A percentile compares a stretch with the other conserved stretches of the same genome.
These are phyloP conservation scores for Cyprinodon tularosa DNA, from an alignment of 2,113 vertebrate species.

Conservation along the genomic window DNA sequence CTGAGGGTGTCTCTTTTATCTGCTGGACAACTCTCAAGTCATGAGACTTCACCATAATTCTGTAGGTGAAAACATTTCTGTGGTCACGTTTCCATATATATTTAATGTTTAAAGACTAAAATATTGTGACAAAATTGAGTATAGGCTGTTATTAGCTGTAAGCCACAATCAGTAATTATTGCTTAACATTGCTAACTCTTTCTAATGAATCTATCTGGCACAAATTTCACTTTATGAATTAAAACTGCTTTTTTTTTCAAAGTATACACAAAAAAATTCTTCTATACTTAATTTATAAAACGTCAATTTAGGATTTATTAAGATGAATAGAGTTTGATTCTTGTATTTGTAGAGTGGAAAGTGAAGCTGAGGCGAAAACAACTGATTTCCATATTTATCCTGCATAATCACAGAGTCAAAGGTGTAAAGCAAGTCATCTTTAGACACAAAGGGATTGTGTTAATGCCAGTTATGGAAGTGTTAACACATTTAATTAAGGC, in stretches of 20 bases:
- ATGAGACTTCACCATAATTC: neutral
- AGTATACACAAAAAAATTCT: neutral
- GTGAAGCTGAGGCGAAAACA: neutral
- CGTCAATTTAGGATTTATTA: neutral
- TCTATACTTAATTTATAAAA: neutral
- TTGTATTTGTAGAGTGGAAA: neutral
- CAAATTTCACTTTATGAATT: neutral
- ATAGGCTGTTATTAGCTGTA: neutral
- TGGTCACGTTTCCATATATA: neutral
- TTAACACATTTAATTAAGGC: slow-evolving; percentile 31
- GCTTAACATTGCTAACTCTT: neutral
- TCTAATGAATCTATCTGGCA: neutral
- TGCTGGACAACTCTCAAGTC: neutral
- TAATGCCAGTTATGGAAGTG: neutral
- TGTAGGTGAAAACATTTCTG: neutral
- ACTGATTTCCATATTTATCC: neutral
- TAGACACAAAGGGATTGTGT: neutral
- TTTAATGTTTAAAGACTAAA: neutral
- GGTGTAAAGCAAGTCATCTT: neutral
- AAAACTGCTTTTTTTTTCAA: neutral
- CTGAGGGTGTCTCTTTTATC: neutral
- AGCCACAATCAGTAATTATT: neutral
- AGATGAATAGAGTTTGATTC: neutral
- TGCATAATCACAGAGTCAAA: neutral
- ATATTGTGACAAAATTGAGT: neutral